Base-by-base conservation (phyloP, 2,888 invertebrate genomes). In the Aporophyla lueneburgensis region DNA sequence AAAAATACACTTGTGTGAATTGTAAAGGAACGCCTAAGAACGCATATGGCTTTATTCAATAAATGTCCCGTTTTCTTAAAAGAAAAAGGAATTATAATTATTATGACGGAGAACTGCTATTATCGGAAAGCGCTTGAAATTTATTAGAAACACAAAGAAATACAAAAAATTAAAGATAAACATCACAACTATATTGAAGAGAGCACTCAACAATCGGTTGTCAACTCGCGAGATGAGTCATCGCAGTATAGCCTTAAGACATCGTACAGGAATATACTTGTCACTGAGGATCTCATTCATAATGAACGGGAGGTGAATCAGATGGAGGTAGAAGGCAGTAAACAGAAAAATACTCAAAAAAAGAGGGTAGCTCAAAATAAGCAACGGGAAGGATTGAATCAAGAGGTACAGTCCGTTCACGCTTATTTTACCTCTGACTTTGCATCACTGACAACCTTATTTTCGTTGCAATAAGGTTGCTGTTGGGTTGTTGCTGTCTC, bases 1-100 rank as follows among this genome's bases (percentile, higher is more conserved):
- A 62, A 0, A 27, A 43, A 14, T 80, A 62, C 43, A 49, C 3
- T 3, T 80, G 80, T 68, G 19, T 74, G 0, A 80, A 80, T 24
- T 80, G 80, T n/a, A 62, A 59, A 46, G 80, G 80, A 0, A 33
- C 71, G 19, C 78, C 78, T 56, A 46, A 76, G 80, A 0, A 33
- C 71, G 19, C 78, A 80, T 56, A 80, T 80, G 74, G 54, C 71
- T 0, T 0, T 80, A 5, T 54, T 10, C 6, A 78, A 75, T 40
- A 68, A 46, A 1, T 78, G 80, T n/a, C 78, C 77, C 0, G 7
- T 69, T 2, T 80, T 71, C 16, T 27, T 68, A 56, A 74, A 72
- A 62, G 77, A 80, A 61, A 80, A 72, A n/a, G 3, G 61, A 49
- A 69, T 80, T 2, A 53, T 74, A 5, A 14, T 27, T 0, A 54